These are phyloP conservation scores for Hiodon alosoides DNA, from an alignment of 2,113 vertebrate genomes.

Conservation along the genomic window DNA sequence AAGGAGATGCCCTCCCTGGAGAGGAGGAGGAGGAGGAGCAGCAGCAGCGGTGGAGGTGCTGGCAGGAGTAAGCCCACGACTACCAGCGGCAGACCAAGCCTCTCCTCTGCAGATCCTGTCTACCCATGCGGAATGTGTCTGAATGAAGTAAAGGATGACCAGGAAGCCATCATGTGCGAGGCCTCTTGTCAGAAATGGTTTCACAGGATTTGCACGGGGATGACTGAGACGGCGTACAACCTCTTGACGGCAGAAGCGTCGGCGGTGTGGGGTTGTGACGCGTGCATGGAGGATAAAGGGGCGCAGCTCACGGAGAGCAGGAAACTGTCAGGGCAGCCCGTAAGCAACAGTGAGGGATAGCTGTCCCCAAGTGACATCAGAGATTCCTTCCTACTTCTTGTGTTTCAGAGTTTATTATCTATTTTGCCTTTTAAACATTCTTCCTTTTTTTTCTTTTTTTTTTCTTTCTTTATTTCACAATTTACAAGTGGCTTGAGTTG, in stretches of 20 bases:
- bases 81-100: slow-evolving; percentile 54
- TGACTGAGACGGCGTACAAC: slow-evolving; percentile 78
- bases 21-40: slow-evolving; percentile 38
- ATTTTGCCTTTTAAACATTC: no score
- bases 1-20: background rate
- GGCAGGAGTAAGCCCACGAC: slow-evolving; percentile 54
- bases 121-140: slow-evolving; percentile 76
- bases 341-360: slow-evolving; percentile 51
- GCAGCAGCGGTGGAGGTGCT: slow-evolving; percentile 40
- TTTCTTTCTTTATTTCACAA: background rate
- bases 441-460: background rate
- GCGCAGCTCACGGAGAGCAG: slow-evolving; percentile 63
- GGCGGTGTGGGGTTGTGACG: slow-evolving; percentile 77
- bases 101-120: slow-evolving; percentile 57
- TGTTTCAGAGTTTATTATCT: no score
- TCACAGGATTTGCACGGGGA: slow-evolving; percentile 76
- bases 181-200: slow-evolving; percentile 82
- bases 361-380: background rate
- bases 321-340: slow-evolving; percentile 48
- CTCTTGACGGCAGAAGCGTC: slow-evolving; percentile 71
- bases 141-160: slow-evolving; percentile 73
- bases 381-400: background rate
- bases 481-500: background rate
- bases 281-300: slow-evolving; percentile 74
- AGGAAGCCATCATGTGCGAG: slow-evolving; percentile 77